A percentile compares a stretch with the other conserved stretches of the same genome.
Evolutionary conservation across 1,140 invertebrate species (phyloP).

Genomic region (Theocolax elegans): DNA sequence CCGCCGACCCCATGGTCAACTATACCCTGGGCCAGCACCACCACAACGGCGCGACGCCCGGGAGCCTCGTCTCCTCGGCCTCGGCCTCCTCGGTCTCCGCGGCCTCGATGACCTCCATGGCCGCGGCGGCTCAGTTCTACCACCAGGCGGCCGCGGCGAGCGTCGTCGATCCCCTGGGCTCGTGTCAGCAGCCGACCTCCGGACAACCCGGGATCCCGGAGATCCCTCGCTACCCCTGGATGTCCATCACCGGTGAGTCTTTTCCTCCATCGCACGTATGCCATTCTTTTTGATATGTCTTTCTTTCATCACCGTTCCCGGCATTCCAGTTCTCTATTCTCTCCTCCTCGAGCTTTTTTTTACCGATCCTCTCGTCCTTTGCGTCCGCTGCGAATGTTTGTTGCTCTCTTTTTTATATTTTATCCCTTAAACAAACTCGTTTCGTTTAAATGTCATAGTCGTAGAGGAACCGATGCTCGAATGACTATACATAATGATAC

Average conservation of each 20-base stretch:
- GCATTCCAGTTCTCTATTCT: not conserved
- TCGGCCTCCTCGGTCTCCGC: constrained; percentile 70
- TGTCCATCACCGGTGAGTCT: constrained; percentile 93
- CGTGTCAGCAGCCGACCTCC: constrained; percentile 75
- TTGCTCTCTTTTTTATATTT: too few species aligned
- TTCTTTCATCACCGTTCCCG: not conserved
- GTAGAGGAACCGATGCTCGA: not conserved
- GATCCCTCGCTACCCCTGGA: constrained; percentile 95
- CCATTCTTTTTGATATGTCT: not conserved
- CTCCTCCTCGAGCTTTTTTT: not conserved
- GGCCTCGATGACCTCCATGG: constrained; percentile 80
- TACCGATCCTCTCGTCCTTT: not conserved
- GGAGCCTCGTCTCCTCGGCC: constrained; percentile 69
- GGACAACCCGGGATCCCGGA: constrained; percentile 82
- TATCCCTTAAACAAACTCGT: too few species aligned
- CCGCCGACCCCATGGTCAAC: constrained; percentile 82
- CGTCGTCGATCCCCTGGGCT: constrained; percentile 74
- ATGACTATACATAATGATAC: not conserved
- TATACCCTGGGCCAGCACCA: constrained; percentile 80
- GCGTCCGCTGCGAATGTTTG: not conserved
- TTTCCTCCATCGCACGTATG: not conserved
- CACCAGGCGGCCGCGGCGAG: constrained; percentile 77
- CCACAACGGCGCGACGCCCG: constrained; percentile 74
- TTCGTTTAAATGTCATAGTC: too few species aligned
- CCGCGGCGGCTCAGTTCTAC: constrained; percentile 88